Percentiles rank a stretch among this genome's conserved stretches.
Evolutionary conservation across 1,140 invertebrate genomes (phyloP).

Genomic region (Pissodes strobi): DNA sequence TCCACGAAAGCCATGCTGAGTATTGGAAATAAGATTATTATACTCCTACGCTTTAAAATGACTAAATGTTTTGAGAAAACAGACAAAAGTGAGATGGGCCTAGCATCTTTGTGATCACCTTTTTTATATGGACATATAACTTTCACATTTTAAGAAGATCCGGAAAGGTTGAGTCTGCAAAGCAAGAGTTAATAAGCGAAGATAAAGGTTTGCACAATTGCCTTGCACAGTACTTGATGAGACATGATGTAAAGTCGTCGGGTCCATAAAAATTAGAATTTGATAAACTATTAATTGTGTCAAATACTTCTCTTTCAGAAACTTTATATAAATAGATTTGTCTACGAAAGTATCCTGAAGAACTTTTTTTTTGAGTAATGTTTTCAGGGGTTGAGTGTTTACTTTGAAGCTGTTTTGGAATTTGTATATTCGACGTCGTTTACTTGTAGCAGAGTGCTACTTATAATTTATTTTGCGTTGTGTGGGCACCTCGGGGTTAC

Average conservation of each 20-base stretch:
- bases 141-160: neutral
- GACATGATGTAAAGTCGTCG: neutral
- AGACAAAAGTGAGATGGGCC: neutral
- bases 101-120: slow-evolving; percentile 4
- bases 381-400: neutral
- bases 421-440: neutral
- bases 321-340: neutral
- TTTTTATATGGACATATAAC: neutral
- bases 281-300: slow-evolving; percentile 4
- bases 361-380: too few species aligned
- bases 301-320: slow-evolving; percentile 3
- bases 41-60: too few species aligned
- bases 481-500: too few species aligned
- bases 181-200: neutral
- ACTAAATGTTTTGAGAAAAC: too few species aligned
- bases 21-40: too few species aligned
- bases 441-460: too few species aligned
- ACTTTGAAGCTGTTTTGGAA: slow-evolving; percentile 2
- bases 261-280: slow-evolving; percentile 5
- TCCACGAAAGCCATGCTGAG: too few species aligned
- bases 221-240: neutral
- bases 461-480: too few species aligned
- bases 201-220: neutral
- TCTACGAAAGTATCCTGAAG: neutral
- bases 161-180: neutral